These are phyloP conservation scores for Corticium candelabrum DNA, from an alignment of 37 sponge, comb jelly and placozoan genomes.

Conservation along the genomic window DNA sequence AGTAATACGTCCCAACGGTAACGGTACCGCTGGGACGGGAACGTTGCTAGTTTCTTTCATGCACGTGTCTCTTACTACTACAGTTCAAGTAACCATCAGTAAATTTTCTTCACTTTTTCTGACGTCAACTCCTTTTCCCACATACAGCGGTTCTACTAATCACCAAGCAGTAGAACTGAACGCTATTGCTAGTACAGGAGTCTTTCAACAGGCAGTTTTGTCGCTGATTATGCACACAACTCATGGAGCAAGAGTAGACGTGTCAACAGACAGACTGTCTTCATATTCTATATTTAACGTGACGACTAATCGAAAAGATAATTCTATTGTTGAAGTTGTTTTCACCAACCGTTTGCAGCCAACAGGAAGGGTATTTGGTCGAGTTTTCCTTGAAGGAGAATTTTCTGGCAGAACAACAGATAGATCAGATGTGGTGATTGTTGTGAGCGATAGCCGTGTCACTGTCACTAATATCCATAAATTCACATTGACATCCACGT, in stretches of 20 bases:
- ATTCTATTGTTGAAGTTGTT: background rate
- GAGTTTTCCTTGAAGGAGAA: constrained; percentile 1
- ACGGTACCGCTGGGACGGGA: background rate
- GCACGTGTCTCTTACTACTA: background rate
- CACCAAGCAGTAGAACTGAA: background rate
- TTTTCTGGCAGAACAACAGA: background rate
- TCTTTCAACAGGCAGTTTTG: background rate
- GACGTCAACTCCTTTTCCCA: background rate
- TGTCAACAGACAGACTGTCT: background rate
- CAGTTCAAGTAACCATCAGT: background rate
- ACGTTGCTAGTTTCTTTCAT: background rate
- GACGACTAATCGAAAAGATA: background rate
- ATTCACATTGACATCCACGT: constrained; percentile 17
- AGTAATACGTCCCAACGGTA: background rate
- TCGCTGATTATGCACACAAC: background rate
- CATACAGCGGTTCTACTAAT: background rate
- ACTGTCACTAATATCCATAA: constrained; percentile 15
- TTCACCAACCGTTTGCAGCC: background rate
- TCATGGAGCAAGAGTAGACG: background rate
- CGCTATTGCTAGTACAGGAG: background rate
- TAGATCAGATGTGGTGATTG: background rate
- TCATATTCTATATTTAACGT: background rate
- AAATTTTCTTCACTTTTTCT: background rate
- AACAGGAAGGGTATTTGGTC: background rate
- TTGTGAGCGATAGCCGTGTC: constrained; percentile 12